A percentile compares a stretch with the other conserved stretches of the same genome.
These are phyloP conservation scores for Ranitomeya variabilis DNA, from an alignment of 2,113 vertebrate genomes.

Conservation along the genomic window DNA sequence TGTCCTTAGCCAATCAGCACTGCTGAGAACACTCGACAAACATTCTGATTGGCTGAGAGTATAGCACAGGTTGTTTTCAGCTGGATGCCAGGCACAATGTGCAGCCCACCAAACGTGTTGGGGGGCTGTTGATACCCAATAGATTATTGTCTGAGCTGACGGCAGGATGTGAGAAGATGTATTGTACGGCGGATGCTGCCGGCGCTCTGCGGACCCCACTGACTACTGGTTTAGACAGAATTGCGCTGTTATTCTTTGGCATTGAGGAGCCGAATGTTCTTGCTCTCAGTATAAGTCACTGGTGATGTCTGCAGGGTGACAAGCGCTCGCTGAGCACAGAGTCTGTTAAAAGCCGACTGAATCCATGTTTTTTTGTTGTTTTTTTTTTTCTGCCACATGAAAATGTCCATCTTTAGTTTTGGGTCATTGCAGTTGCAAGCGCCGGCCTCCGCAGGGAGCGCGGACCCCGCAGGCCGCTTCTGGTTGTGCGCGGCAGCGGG, in stretches of 20 bases:
- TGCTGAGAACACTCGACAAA: not conserved
- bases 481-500: not conserved
- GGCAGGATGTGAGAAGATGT: too few species aligned
- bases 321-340: not conserved
- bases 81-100: not conserved
- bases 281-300: not conserved
- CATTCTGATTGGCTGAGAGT: not conserved
- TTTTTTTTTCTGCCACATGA: not conserved
- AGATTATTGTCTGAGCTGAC: not conserved
- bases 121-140: not conserved
- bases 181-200: too few species aligned
- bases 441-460: not conserved
- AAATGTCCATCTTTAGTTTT: not conserved
- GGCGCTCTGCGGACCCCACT: too few species aligned
- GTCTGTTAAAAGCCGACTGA: not conserved
- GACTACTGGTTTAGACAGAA: too few species aligned
- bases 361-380: not conserved
- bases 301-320: constrained; percentile 1
- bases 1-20: not conserved
- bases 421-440: not conserved
- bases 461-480: not conserved
- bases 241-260: too few species aligned
- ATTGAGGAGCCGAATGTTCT: not conserved
- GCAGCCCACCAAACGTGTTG: not conserved
- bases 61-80: not conserved